Percentiles rank a stretch among this genome's conserved stretches.
These are phyloP conservation scores for Acleris cristana DNA, from an alignment of 2,888 invertebrate species.

Conservation along the genomic window DNA sequence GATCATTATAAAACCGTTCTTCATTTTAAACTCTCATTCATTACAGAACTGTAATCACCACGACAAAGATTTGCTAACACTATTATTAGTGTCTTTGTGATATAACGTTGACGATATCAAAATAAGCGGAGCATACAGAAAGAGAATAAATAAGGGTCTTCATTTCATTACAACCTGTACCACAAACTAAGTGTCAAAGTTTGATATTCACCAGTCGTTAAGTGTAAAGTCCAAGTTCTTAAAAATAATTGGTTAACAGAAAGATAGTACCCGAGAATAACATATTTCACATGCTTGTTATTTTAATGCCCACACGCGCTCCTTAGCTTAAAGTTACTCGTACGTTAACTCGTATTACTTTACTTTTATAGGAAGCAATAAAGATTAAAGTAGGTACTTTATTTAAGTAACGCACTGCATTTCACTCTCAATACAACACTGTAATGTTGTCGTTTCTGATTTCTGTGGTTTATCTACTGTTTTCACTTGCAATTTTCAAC, in stretches of 20 bases:
- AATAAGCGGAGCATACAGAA: too few species aligned
- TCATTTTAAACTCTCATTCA: too few species aligned
- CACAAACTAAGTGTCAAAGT: too few species aligned
- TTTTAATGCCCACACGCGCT: too few species aligned
- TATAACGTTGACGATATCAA: too few species aligned
- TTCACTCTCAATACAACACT: conserved; percentile 23
- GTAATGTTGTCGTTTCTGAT: conserved; percentile 17
- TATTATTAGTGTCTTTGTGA: too few species aligned
- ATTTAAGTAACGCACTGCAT: conserved; percentile 15
- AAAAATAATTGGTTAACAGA: conserved; percentile 13
- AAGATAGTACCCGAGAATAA: not conserved
- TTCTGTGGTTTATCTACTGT: conserved; percentile 29
- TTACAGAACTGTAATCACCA: too few species aligned
- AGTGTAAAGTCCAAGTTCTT: conserved; percentile 24
- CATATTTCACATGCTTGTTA: not conserved
- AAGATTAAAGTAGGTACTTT: conserved; percentile 12
- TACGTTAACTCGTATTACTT: not conserved
- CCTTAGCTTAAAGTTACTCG: not conserved
- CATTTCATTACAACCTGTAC: too few species aligned
- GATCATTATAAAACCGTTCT: too few species aligned
- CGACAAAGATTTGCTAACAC: too few species aligned
- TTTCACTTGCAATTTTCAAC: conserved; percentile 28
- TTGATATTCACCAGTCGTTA: not conserved
- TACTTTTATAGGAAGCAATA: conserved; percentile 12
- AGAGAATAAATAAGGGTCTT: too few species aligned